Conservation (phyloP, 2,797 vertebrate species). For the Hyperoplus immaculatus region DNA sequence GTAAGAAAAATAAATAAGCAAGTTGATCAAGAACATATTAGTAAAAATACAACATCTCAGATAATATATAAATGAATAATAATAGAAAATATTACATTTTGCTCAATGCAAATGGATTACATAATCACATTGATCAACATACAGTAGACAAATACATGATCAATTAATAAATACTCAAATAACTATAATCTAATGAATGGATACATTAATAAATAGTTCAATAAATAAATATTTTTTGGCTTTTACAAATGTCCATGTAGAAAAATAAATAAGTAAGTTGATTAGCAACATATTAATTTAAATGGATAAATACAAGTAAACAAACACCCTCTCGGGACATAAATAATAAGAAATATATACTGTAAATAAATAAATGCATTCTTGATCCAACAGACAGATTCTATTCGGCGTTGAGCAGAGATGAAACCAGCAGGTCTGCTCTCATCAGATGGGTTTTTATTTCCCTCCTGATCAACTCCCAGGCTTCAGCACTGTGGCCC, state of each 20-base stretch:
- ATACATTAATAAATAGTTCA: too few species aligned
- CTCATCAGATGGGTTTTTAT: conserved; percentile 44
- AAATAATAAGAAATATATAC: not conserved
- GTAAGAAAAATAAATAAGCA: not conserved
- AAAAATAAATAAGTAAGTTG: not conserved
- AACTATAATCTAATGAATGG: too few species aligned
- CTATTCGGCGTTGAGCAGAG: conserved; percentile 2
- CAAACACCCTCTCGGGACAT: too few species aligned
- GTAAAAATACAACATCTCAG: not conserved
- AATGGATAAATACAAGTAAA: too few species aligned
- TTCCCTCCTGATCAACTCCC: conserved; percentile 74
- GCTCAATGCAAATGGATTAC: too few species aligned
- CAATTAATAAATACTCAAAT: not conserved
- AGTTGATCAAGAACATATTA: not conserved
- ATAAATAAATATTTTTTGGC: too few species aligned
- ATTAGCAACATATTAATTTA: too few species aligned
- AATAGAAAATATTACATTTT: not conserved
- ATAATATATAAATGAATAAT: not conserved
- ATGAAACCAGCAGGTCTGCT: conserved; percentile 36
- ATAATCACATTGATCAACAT: too few species aligned
- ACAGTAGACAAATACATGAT: not conserved
- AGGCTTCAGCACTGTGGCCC: conserved; percentile 64
- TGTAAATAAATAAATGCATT: not conserved
- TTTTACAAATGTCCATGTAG: not conserved
- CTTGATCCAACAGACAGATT: not conserved